Conservation (phyloP, 2,797 vertebrate species). For the Acanthurus lineatus region DNA sequence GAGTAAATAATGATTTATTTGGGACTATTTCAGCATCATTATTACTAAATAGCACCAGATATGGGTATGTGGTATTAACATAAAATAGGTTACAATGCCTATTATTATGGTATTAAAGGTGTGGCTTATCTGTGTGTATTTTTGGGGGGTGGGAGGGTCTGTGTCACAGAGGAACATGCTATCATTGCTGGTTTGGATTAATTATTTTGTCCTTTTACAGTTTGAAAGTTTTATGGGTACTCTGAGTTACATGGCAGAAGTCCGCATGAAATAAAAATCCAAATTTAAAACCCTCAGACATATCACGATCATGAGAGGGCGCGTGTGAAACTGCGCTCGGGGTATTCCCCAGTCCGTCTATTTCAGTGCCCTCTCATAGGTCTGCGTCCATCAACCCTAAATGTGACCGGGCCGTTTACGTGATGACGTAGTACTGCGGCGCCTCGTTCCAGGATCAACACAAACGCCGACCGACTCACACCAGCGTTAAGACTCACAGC, state of each 20-base stretch:
- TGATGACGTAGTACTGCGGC: slow-evolving; percentile 64
- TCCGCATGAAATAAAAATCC: not conserved
- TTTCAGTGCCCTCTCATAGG: slow-evolving; percentile 60
- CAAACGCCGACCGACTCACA: slow-evolving; percentile 50
- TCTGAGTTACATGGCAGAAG: not conserved
- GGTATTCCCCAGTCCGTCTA: slow-evolving; percentile 73
- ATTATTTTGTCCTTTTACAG: not conserved
- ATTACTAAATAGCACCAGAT: not conserved
- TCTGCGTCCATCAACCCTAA: slow-evolving; percentile 41
- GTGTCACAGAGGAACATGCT: not conserved
- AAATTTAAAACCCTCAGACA: not conserved
- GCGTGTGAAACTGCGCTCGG: slow-evolving; percentile 39
- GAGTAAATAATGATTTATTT: not conserved
- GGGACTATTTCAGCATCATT: not conserved
- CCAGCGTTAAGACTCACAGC: slow-evolving; percentile 33
- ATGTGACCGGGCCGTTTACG: slow-evolving; percentile 39
- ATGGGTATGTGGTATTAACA: not conserved
- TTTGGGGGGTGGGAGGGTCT: not conserved
- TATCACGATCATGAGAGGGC: slow-evolving; percentile 4
- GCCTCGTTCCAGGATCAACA: slow-evolving; percentile 62
- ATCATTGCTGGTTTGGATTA: no score
- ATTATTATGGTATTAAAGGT: not conserved
- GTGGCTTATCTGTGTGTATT: no score
- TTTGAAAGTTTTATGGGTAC: not conserved
- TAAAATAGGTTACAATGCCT: not conserved